Base-by-base conservation (phyloP, 1,140 invertebrate species). In the Battus philenor region DNA sequence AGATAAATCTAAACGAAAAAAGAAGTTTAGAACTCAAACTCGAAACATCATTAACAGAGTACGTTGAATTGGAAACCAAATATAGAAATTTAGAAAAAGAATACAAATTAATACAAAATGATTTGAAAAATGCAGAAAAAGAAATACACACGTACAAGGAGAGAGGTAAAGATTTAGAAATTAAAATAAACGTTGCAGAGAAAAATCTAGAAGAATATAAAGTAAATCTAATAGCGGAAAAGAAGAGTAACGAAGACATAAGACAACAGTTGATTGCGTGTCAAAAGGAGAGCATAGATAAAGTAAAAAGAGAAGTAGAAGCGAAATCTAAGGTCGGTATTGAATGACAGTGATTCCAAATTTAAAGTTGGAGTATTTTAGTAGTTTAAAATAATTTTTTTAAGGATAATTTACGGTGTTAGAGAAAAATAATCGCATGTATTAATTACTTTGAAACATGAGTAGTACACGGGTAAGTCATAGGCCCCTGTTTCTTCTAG, bases 31-130 rank as follows among this genome's bases (percentile, higher is more conserved):
- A 78, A 51, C 39, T 81, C 2, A 82, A 82, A 54, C 50, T 83
- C 11, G 71, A 81, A 54, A 74, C 78, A 30, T 68, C 81, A n/a
- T 15, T 80, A 44, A 54, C 62, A 12, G 80, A 84, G 29, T 84
- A 80, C 29, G 51, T 84, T n/a, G 75, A 84, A 50, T 38, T 83
- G 39, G 77, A 83, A 74, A 44, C 50, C 0, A 77, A 77, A 69
- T 75, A 86, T 59, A 87, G 83, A 59, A 66, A 76, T 47, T 5
- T 85, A 54, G 38, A 67, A 48, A 17, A 63, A 45, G 76, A 78
- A 52, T 29, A 74, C 52, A 53, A 62, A 32, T n/a, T 29, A 15
- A 39, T 69, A 22, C 61, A 77, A 54, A 67, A 44, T 11, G 69
- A 80, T 17, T 33, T 77, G 17, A 80, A 67, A 63, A 58, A 16